phyloP scores from a whole-genome alignment of 2,113 vertebrate species.

The Proterorhinus semilunaris region DNA sequence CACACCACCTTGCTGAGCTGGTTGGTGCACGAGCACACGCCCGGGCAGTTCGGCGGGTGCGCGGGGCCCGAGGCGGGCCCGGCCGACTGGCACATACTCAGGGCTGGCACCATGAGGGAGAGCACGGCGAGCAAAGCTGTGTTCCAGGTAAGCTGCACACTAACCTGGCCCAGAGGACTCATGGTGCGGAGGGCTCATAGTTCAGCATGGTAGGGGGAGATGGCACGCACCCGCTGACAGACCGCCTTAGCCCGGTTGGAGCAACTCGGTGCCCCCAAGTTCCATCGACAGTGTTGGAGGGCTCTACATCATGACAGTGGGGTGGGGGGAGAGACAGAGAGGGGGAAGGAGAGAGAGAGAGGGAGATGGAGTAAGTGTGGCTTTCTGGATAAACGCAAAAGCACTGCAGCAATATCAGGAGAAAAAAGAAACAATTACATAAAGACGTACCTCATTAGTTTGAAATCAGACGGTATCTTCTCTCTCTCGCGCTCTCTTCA shows the following conservation, averaged over 20 bases:
- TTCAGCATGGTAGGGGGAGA: slow-evolving; percentile 93
- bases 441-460: slow-evolving; percentile 83
- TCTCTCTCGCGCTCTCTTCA: slow-evolving; percentile 36
- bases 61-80: slow-evolving; percentile 73
- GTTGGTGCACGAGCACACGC: slow-evolving; percentile 94
- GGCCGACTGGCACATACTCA: slow-evolving; percentile 83
- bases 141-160: slow-evolving; percentile 95
- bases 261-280: slow-evolving; percentile 84
- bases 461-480: slow-evolving; percentile 59
- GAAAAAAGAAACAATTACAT: slow-evolving; percentile 34
- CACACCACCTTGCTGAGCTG: slow-evolving; percentile 98
- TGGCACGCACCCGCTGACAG: slow-evolving; percentile 84
- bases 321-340: slow-evolving; percentile 21
- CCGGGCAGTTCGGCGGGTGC: slow-evolving; percentile 91
- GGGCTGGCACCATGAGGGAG: slow-evolving; percentile 90
- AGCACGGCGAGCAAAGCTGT: slow-evolving; percentile 88
- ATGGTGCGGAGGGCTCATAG: slow-evolving; percentile 98
- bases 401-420: slow-evolving; percentile 44
- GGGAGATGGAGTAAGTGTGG: slow-evolving; percentile 58
- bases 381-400: slow-evolving; percentile 54
- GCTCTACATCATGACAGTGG: slow-evolving; percentile 62
- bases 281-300: slow-evolving; percentile 82
- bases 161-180: slow-evolving; percentile 98
- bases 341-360: slow-evolving; percentile 36
- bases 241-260: slow-evolving; percentile 89